phyloP scores from a whole-genome alignment of 2,113 vertebrate genomes.

The Macheiramphus alcinus region DNA sequence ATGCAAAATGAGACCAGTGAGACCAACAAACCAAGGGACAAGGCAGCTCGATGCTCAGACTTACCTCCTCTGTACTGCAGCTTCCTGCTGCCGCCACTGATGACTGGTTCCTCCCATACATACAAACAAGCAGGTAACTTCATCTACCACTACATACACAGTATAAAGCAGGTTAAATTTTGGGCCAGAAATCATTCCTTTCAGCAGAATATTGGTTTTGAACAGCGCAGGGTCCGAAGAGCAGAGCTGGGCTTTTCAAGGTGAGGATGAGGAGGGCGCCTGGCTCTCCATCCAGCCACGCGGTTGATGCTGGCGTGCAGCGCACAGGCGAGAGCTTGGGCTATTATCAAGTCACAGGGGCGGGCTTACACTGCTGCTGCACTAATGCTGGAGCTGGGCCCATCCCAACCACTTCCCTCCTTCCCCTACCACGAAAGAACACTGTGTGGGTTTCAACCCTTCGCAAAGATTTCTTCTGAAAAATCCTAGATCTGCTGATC shows the following conservation, averaged over 20 bases:
- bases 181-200: not conserved
- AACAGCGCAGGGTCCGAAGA: not conserved
- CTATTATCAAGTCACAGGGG: not conserved
- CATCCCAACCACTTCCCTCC: not conserved
- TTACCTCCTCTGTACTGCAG: fast-evolving
- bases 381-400: not conserved
- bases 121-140: not conserved
- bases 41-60: not conserved
- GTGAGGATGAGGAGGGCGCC: not conserved
- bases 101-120: not conserved
- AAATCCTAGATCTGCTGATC: not conserved
- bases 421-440: not conserved
- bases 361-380: not conserved
- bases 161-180: not conserved
- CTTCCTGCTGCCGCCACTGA: not conserved
- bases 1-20: not conserved
- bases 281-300: fast-evolving
- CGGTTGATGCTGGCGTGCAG: not conserved
- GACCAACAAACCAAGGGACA: not conserved
- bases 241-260: not conserved
- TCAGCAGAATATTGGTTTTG: not conserved
- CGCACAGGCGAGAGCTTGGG: not conserved
- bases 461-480: not conserved
- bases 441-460: not conserved
- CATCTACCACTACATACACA: not conserved